A percentile compares a stretch with the other conserved stretches of the same genome.
Conservation (phyloP, 2,888 invertebrate genomes). For the Acutogordius australiensis region DNA sequence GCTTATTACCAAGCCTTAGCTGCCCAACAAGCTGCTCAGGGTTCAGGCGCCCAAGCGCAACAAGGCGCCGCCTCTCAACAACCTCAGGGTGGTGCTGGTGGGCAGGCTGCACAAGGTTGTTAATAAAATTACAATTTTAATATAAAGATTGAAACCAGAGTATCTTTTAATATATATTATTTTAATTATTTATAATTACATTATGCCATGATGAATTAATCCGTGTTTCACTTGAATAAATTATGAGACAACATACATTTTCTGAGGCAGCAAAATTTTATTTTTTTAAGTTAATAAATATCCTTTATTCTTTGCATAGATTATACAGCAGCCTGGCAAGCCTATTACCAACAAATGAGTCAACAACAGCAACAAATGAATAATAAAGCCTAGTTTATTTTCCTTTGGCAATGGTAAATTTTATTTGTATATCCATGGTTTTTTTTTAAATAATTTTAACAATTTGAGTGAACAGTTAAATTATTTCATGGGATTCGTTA, state of each 20-base stretch:
- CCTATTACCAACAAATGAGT: background rate
- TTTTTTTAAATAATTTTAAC: no score
- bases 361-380: background rate
- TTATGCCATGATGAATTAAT: background rate
- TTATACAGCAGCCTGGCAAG: slow-evolving; percentile 6
- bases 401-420: no score
- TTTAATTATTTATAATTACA: no score
- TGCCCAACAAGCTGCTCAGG: slow-evolving; percentile 8
- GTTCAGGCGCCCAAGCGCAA: background rate
- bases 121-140: no score
- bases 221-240: background rate
- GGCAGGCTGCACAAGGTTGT: no score
- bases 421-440: no score
- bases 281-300: background rate
- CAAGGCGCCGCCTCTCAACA: background rate
- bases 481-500: no score
- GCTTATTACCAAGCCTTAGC: no score
- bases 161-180: background rate
- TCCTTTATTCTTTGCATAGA: no score
- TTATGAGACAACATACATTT: background rate
- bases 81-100: no score
- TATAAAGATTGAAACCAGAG: no score
- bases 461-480: no score
- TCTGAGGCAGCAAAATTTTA: background rate
- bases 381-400: background rate